Conservation (phyloP, 2,113 vertebrate species). For the Phylloscopus trochiloides region DNA sequence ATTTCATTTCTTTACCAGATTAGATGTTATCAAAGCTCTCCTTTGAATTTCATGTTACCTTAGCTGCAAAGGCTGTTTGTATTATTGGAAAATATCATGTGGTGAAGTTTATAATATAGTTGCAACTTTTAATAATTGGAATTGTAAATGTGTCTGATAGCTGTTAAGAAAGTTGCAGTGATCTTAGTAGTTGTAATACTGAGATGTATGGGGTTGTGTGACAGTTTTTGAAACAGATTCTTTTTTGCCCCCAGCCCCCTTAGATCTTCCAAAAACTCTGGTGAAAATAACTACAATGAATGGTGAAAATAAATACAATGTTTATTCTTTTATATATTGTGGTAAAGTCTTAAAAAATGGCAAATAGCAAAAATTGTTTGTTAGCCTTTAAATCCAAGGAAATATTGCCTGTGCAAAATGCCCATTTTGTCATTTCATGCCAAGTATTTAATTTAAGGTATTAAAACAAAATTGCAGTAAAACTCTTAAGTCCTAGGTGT, state of each 20-base stretch:
- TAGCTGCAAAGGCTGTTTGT: slow-evolving; percentile 62
- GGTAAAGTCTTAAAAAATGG: neutral
- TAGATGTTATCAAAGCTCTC: slow-evolving; percentile 68
- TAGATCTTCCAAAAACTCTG: neutral
- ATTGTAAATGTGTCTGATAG: slow-evolving; percentile 34
- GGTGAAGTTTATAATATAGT: slow-evolving; percentile 63
- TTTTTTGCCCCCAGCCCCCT: accelerated
- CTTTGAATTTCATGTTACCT: slow-evolving; percentile 65
- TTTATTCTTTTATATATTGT: neutral
- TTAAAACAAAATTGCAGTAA: slow-evolving; percentile 62
- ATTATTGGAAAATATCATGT: slow-evolving; percentile 59
- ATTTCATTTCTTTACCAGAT: slow-evolving; percentile 70
- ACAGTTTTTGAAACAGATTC: neutral
- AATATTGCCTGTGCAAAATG: neutral
- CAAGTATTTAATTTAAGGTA: slow-evolving; percentile 11
- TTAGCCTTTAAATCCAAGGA: slow-evolving; percentile 33
- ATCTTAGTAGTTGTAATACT: neutral
- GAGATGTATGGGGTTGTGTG: neutral
- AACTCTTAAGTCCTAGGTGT: slow-evolving; percentile 31
- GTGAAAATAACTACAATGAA: neutral
- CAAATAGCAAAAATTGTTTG: neutral
- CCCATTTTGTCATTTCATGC: slow-evolving; percentile 14
- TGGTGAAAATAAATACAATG: neutral
- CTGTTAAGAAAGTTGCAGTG: slow-evolving; percentile 56
- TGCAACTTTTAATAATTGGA: slow-evolving; percentile 68